Base-by-base conservation (phyloP, 2,113 vertebrate species). In the Pampusana beccarii region DNA sequence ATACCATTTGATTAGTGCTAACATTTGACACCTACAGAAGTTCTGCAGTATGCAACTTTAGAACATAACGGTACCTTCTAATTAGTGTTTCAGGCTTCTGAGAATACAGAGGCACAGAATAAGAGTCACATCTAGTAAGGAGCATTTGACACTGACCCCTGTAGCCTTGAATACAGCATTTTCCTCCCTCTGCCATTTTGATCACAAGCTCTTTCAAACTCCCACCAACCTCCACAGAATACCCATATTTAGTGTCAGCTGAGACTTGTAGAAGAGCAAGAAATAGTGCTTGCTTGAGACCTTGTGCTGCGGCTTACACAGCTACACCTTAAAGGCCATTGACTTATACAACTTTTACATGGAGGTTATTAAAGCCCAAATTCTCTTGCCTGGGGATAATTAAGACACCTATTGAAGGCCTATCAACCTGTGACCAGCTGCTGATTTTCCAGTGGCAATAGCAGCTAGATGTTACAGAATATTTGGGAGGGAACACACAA, bases 111-210 rank as follows among this genome's bases (percentile, higher is more conserved):
- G 65, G 23, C 21, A 38, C 13, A 72, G 21, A 46, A 15, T 38
- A 60, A 56, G 29, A 29, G 24, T 2, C 42, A 16, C n/a, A 11
- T 23, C 25, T 15, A 42, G 58, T 26, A 42, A 5, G 7, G 12
- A 91, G 16, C 44, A 28, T 6, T 18, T n/a, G 10, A 26, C 33
- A 26, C 12, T 36, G 40, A 31, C 31, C 14, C 46, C 67, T 82
- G 80, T 50, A 67, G 33, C 15, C 5, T 0, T 31, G 7, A 71
- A 18, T 18, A 8, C 11, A 8, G 23, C 0, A 16, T 25, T 79
- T 80, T 15, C 36, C n/a, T 57, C 70, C 38, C 23, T 72, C 75
- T 46, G 31, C 18, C 31, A 28, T 62, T 83, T 56, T 28, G 14
- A 28, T 19, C 36, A 14, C 69, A 79, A 62, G 9, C 9, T 73